Evolutionary conservation across 2,113 vertebrate species (phyloP).

Genomic region (mouse (Mus musculus)): GRCm39 chr19:23992501-23993000

Average conservation of each 20-base stretch:
- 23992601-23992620: not conserved
- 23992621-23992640: not conserved
- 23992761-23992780: conserved; percentile 1
- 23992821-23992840: conserved; percentile 21
- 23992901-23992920: not conserved
- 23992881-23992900: not conserved
- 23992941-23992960: not conserved
- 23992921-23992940: not conserved
- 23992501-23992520: no score
- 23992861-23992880: conserved; percentile 19
- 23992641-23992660: not conserved
- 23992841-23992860: conserved; percentile 9
- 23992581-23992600: no score
- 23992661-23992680: conserved; percentile 2
- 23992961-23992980: not conserved
- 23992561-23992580: no score
- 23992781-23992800: not conserved
- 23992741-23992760: conserved; percentile 38
- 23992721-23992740: conserved; percentile 22
- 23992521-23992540: no score
- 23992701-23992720: conserved; percentile 30
- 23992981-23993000: not conserved
- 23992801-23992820: not conserved
- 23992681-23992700: conserved; percentile 33
- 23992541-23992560: fast-evolving